Conservation (phyloP, 2,797 vertebrate genomes). For the Chaunax sp. region DNA sequence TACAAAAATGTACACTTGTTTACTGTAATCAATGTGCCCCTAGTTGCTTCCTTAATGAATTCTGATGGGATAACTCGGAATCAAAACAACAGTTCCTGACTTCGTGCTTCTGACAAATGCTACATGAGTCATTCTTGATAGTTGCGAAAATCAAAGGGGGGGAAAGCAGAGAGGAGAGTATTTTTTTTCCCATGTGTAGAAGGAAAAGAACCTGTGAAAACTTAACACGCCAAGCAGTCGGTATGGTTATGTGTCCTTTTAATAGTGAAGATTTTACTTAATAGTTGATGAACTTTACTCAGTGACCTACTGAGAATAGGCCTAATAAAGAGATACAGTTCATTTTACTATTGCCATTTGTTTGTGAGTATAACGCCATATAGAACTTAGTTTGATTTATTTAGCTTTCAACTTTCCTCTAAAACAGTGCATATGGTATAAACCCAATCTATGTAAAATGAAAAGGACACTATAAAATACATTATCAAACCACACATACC, state of each 20-base stretch:
- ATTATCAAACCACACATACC: slow-evolving; percentile 43
- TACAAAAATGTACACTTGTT: slow-evolving; percentile 25
- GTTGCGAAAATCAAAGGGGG: slow-evolving; percentile 35
- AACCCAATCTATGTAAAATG: slow-evolving; percentile 61
- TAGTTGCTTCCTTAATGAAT: slow-evolving; percentile 26
- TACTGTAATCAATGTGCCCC: slow-evolving; percentile 24
- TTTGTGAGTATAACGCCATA: not conserved
- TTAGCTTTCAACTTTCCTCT: slow-evolving; percentile 58
- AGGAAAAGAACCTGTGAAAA: slow-evolving; percentile 17
- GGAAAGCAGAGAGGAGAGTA: not conserved
- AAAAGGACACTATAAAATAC: slow-evolving; percentile 67
- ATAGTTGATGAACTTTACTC: not conserved
- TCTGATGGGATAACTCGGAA: slow-evolving; percentile 25
- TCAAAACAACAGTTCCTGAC: slow-evolving; percentile 9
- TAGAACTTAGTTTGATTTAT: slow-evolving; percentile 53
- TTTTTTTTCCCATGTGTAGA: slow-evolving; percentile 24
- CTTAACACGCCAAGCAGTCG: not conserved
- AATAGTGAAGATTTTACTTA: not conserved
- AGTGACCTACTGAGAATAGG: not conserved
- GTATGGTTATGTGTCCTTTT: not conserved
- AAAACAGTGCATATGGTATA: slow-evolving; percentile 67
- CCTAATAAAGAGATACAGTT: not conserved
- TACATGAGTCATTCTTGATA: slow-evolving; percentile 56
- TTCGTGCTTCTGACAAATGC: slow-evolving; percentile 47
- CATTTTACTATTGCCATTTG: not conserved